Percentiles rank a stretch among this genome's conserved stretches.
phyloP scores from a whole-genome alignment of 2,797 vertebrate species.

The Rhodeus uyekii region DNA sequence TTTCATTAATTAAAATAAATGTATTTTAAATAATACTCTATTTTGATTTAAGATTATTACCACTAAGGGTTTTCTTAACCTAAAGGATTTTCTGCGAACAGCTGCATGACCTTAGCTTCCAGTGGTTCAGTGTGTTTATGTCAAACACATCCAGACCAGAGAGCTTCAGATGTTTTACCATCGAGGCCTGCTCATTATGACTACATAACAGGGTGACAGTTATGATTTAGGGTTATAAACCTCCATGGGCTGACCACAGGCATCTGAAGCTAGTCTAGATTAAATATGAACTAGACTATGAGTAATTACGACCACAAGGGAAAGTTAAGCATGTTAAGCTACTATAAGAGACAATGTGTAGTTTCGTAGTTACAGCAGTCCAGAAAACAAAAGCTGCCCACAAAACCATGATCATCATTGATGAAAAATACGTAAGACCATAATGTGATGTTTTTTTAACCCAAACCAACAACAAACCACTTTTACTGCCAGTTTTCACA shows the following conservation, averaged over 20 bases:
- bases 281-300: conserved; percentile 61
- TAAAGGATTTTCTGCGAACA: background rate
- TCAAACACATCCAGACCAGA: conserved; percentile 15
- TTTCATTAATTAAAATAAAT: too few species aligned
- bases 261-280: conserved; percentile 57
- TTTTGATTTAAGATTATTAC: background rate
- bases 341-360: conserved; percentile 10
- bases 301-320: conserved; percentile 55
- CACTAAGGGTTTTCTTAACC: background rate
- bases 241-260: conserved; percentile 44
- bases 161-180: conserved; percentile 9
- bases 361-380: background rate
- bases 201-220: conserved; percentile 17
- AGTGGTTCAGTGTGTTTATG: background rate
- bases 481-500: background rate
- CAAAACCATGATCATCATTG: conserved; percentile 1
- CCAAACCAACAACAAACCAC: conserved; percentile 5
- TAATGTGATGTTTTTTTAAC: background rate
- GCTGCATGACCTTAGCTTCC: background rate
- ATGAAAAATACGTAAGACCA: background rate
- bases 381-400: conserved; percentile 10
- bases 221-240: conserved; percentile 21
- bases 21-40: background rate
- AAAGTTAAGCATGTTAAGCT: conserved; percentile 44
- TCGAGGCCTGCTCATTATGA: conserved; percentile 15